Percentiles rank a stretch among this genome's conserved stretches.
Evolutionary conservation across 2,113 vertebrate genomes (phyloP).

Genomic region (Heterochromis multidens): DNA sequence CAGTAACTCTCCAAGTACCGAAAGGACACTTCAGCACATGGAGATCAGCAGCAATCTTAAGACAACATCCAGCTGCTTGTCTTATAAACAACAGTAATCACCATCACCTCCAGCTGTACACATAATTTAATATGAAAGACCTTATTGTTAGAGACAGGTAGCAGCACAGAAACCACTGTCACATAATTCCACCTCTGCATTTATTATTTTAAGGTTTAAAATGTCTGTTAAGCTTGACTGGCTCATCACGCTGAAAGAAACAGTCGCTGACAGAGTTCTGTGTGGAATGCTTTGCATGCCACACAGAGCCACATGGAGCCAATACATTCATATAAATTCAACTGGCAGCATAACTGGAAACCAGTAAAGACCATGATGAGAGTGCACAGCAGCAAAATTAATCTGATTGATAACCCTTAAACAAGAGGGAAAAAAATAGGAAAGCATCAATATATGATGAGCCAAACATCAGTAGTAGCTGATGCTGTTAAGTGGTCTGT

Average conservation of each 20-base stretch:
- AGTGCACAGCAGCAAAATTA: background rate
- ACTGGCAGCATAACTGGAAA: background rate
- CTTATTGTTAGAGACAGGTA: background rate
- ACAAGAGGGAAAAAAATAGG: background rate
- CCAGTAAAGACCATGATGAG: background rate
- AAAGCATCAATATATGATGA: background rate
- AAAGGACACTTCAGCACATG: background rate
- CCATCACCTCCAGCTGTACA: slow-evolving; percentile 23
- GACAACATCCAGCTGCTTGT: slow-evolving; percentile 44
- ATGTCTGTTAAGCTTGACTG: background rate
- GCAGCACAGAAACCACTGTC: background rate
- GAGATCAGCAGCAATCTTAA: slow-evolving; percentile 24
- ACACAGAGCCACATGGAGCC: background rate
- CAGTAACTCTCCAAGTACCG: slow-evolving; percentile 10
- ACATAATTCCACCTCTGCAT: background rate
- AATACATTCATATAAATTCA: slow-evolving; percentile 20
- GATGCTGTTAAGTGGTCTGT: background rate
- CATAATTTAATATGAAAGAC: slow-evolving; percentile 10
- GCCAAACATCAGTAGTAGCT: background rate
- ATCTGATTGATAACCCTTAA: background rate
- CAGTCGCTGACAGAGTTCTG: background rate
- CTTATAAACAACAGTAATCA: slow-evolving; percentile 41
- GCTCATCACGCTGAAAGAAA: slow-evolving; percentile 6
- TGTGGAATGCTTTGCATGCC: slow-evolving; percentile 6
- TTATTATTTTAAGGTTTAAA: slow-evolving; percentile 11